Base-by-base conservation (phyloP, 2,797 vertebrate species). In the Heteromormyrus szaboi region DNA sequence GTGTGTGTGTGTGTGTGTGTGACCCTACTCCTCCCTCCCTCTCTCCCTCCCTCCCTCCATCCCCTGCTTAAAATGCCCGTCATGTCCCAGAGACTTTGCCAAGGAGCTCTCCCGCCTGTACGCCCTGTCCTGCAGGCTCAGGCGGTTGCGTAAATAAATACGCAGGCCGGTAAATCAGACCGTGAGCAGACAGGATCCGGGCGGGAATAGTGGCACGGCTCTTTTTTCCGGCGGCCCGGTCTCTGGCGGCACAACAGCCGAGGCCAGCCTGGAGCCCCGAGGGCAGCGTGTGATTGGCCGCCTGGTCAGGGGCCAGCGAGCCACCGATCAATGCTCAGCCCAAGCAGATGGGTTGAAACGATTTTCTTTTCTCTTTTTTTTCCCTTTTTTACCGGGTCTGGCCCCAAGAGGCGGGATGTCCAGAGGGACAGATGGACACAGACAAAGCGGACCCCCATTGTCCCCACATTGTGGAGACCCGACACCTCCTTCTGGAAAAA, bases 401-500 rank as follows among this genome's bases (percentile, higher is more conserved):
- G 79, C 50, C 46, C 48, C 5, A 50, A 53, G 54, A 51, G 62
- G 46, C 33, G 4, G 62, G 59, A 50, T 41, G 59, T 86, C 37
- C 48, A 65, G 54, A 50, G 84, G 48, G 84, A 51, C 83, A 53
- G 46, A 88, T 41, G 41, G 44, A 65, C 22, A 44, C 84, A 56
- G 12, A 50, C 33, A 89, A 44, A 53, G 22, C n/a, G 22, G 56
- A 59, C 59, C 83, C 59, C 56, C 33, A 54, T 86, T 44, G 83
- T 53, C 48, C 50, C 46, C 83, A 7, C 29, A 86, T 86, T 76
- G 56, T 50, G 46, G 88, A 86, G 37, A 25, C 44, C 29, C 51
- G 12, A 37, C 29, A n/a, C 83, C 59, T 91, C 90, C 93, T 94
- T 92, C 91, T 93, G 92, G 92, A 93, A 93, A 92, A 91, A 92